Evolutionary conservation across 2,113 vertebrate species (phyloP).

Genomic region (Ceuthmochares aereus): DNA sequence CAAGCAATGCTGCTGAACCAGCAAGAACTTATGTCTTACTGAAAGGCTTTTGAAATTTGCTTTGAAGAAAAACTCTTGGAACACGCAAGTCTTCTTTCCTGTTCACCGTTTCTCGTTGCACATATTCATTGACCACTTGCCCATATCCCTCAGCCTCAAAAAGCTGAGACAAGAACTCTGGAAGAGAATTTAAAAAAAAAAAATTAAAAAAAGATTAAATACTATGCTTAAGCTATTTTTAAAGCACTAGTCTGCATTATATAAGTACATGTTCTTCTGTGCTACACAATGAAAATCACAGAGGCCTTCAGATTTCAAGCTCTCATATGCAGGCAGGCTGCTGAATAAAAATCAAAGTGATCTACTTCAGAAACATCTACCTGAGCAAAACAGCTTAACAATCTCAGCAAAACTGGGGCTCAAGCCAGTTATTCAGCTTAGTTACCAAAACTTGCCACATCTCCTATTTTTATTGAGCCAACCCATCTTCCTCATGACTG

Average conservation of each 20-base stretch:
- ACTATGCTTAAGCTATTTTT: slow-evolving; percentile 8
- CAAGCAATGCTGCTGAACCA: background rate
- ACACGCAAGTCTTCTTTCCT: slow-evolving; percentile 93
- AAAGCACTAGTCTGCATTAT: background rate
- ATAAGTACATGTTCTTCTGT: background rate
- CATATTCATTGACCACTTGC: slow-evolving; percentile 85
- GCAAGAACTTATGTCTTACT: background rate
- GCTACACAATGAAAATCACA: background rate
- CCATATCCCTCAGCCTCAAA: slow-evolving; percentile 82
- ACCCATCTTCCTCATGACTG: background rate
- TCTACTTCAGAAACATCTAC: background rate
- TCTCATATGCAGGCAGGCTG: background rate
- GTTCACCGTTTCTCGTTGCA: slow-evolving; percentile 93
- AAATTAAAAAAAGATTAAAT: background rate
- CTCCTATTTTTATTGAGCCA: background rate
- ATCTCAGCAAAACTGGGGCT: background rate
- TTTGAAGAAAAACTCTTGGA: slow-evolving; percentile 92
- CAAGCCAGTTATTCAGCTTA: background rate
- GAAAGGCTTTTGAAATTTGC: slow-evolving; percentile 87
- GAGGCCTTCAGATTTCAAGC: background rate
- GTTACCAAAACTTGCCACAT: background rate
- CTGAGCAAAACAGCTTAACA: background rate
- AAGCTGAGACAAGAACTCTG: slow-evolving; percentile 87
- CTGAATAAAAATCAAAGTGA: background rate
- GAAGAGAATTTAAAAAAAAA: background rate